phyloP scores from a whole-genome alignment of 2,888 invertebrate species.

The Polyploca ridens region DNA sequence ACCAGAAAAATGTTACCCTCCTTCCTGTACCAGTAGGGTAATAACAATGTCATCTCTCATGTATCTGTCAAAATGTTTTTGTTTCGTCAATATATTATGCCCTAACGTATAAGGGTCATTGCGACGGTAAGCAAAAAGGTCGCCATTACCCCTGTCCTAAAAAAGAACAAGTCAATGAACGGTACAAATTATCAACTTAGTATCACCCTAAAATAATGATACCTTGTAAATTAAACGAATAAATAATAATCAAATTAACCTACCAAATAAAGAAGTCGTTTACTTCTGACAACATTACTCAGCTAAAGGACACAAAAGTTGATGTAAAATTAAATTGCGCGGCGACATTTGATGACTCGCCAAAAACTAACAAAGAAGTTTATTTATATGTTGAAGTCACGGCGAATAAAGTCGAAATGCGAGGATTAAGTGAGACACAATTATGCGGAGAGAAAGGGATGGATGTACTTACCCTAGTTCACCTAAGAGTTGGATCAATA shows the following conservation, averaged over 20 bases:
- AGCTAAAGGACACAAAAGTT: not conserved
- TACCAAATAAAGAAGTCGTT: not conserved
- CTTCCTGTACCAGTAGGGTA: no score
- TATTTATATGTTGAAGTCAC: slow-evolving; percentile 6
- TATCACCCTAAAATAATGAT: no score
- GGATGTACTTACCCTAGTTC: not conserved
- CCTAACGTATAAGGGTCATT: no score
- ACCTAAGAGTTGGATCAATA: not conserved
- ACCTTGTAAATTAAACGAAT: not conserved
- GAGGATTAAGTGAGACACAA: not conserved
- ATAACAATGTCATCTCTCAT: no score
- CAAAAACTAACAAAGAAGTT: slow-evolving; percentile 8
- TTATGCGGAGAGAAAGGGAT: not conserved
- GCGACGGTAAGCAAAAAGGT: no score
- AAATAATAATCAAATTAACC: not conserved
- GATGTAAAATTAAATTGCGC: not conserved
- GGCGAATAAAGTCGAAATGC: not conserved
- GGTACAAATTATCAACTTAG: no score
- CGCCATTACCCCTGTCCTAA: no score
- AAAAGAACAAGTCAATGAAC: no score
- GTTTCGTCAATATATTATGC: no score
- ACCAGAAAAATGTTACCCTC: no score
- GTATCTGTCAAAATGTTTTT: no score
- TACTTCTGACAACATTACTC: not conserved
- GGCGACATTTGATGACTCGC: not conserved